Evolutionary conservation across 2,797 vertebrate genomes (phyloP).

Genomic region (Petrocephalus schoutedeni): DNA sequence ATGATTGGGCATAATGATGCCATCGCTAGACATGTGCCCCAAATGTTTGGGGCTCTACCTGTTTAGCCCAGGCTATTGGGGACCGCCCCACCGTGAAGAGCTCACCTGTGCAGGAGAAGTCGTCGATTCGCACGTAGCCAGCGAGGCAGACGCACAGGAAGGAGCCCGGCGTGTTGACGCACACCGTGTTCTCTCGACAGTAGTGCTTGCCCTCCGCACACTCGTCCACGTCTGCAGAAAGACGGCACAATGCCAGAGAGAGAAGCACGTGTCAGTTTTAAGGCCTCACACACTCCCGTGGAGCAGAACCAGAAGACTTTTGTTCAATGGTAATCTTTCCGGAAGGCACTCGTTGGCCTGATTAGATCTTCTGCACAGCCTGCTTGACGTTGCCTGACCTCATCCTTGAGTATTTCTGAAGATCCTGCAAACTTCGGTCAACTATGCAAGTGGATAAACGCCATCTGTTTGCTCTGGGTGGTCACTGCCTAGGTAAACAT

Average conservation of each 20-base stretch:
- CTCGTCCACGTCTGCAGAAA: constrained; percentile 79
- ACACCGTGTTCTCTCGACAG: constrained; percentile 88
- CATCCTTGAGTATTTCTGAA: not conserved
- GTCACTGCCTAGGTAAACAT: not conserved
- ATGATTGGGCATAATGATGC: not conserved
- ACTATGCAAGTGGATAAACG: not conserved
- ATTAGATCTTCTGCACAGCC: not conserved
- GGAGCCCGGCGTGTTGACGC: constrained; percentile 84
- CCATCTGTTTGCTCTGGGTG: not conserved
- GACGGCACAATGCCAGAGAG: constrained; percentile 4
- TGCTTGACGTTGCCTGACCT: not conserved
- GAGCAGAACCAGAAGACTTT: not conserved
- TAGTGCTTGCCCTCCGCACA: constrained; percentile 89
- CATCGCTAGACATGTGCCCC: not conserved
- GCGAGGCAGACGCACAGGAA: constrained; percentile 92
- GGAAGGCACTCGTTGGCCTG: no score
- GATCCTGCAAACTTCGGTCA: not conserved
- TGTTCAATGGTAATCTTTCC: not conserved
- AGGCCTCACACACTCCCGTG: not conserved
- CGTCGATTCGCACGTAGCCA: constrained; percentile 88
- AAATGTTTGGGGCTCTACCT: not conserved
- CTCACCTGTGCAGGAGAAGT: constrained; percentile 92
- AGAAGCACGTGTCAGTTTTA: not conserved
- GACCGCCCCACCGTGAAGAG: not conserved
- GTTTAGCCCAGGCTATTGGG: not conserved